Evolutionary conservation across 2,888 invertebrate genomes (phyloP).

Genomic region (Sussaba pulchella): DNA sequence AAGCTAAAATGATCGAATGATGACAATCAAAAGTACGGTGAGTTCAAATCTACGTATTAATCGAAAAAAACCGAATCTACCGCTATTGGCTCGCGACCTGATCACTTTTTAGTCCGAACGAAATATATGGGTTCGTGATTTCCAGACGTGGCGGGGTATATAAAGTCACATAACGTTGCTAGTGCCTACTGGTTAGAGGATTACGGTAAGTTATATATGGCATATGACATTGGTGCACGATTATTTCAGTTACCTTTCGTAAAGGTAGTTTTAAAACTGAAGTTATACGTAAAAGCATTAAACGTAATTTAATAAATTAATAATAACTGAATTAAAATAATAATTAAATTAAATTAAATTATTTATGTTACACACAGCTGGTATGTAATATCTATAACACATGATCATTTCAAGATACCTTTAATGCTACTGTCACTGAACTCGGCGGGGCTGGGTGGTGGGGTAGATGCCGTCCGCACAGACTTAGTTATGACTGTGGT

Average conservation of each 20-base stretch:
- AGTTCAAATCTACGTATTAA: neutral
- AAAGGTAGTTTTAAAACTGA: conserved; percentile 77
- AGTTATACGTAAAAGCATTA: conserved; percentile 80
- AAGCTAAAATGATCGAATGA: neutral
- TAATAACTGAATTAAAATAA: conserved; percentile 73
- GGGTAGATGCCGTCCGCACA: conserved; percentile 84
- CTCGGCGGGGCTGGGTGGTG: conserved; percentile 84
- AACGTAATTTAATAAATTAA: conserved; percentile 55
- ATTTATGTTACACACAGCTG: conserved; percentile 84
- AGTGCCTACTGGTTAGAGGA: conserved; percentile 70
- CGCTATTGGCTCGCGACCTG: conserved; percentile 11
- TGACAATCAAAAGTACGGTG: conserved; percentile 6
- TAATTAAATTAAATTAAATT: conserved; percentile 76
- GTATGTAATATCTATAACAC: conserved; percentile 84
- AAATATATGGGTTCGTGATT: conserved; percentile 47
- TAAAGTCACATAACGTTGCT: conserved; percentile 16
- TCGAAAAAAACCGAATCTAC: conserved; percentile 32
- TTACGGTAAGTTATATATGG: conserved; percentile 76
- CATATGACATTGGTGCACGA: conserved; percentile 77
- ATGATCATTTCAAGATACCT: conserved; percentile 84
- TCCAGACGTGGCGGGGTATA: conserved; percentile 34
- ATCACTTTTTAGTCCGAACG: conserved; percentile 55
- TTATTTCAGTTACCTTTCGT: conserved; percentile 73
- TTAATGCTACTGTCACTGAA: conserved; percentile 84
- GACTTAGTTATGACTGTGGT: conserved; percentile 84